A percentile compares a stretch with the other conserved stretches of the same genome.
These are phyloP conservation scores for Kradibia gibbosae DNA, from an alignment of 1,140 invertebrate species.

Conservation along the genomic window DNA sequence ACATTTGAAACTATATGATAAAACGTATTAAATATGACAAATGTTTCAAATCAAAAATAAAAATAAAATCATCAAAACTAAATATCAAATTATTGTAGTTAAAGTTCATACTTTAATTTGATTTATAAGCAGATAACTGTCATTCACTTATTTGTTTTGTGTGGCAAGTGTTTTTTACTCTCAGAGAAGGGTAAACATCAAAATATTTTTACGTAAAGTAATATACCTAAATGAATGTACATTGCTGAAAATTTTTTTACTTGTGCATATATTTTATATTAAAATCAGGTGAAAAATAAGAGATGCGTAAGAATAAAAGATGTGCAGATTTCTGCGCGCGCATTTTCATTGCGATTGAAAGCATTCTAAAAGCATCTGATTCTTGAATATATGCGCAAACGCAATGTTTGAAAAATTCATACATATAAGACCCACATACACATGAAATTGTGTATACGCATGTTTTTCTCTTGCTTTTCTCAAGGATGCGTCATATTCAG, in stretches of 20 bases:
- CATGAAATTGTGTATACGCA: background rate
- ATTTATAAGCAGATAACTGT: background rate
- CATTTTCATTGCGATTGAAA: conserved; percentile 56
- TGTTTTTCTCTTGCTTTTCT: background rate
- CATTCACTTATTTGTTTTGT: background rate
- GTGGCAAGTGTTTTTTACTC: background rate
- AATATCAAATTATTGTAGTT: background rate
- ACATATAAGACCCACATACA: background rate
- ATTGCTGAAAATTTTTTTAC: conserved; percentile 23
- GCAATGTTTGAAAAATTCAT: conserved; percentile 48
- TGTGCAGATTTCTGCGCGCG: conserved; percentile 12
- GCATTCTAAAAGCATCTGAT: conserved; percentile 51
- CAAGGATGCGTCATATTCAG: background rate
- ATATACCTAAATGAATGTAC: background rate
- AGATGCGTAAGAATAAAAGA: conserved; percentile 11
- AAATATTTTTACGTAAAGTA: background rate
- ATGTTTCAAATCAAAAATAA: background rate
- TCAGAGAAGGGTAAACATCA: background rate
- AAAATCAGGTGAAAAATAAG: conserved; percentile 49
- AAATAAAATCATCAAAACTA: background rate
- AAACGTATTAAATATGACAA: too few relatives aligned
- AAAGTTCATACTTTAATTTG: too few relatives aligned
- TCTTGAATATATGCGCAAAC: conserved; percentile 53
- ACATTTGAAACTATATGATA: too few relatives aligned
- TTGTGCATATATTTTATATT: background rate